These are phyloP conservation scores for Myopa testacea DNA, from an alignment of 2,888 invertebrate species.

Conservation along the genomic window DNA sequence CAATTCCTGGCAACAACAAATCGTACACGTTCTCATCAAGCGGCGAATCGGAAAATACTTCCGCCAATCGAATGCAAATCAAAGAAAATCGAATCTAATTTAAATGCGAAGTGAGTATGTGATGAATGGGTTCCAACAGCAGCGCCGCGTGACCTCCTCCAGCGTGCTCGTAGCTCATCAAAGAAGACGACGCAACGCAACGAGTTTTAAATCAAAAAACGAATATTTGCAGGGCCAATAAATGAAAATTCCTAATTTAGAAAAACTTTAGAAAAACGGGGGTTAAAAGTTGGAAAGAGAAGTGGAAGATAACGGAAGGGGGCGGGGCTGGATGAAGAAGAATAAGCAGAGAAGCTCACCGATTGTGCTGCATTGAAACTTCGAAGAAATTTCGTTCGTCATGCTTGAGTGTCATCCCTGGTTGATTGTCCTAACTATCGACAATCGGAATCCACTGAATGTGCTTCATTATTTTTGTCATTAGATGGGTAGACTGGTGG, in stretches of 20 bases:
- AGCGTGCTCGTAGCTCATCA: neutral
- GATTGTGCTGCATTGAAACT: too few relatives aligned
- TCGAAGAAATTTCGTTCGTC: too few relatives aligned
- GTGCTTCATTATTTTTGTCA: conserved; percentile 13
- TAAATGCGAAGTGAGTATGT: conserved; percentile 30
- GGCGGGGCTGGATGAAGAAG: neutral
- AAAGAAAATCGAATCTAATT: conserved; percentile 32
- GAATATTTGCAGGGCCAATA: conserved; percentile 36
- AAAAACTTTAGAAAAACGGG: neutral
- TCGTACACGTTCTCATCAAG: neutral
- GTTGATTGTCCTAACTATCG: too few relatives aligned
- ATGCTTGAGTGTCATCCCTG: too few relatives aligned
- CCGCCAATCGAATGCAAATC: conserved; percentile 20
- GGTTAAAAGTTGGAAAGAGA: neutral
- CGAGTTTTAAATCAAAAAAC: conserved; percentile 9
- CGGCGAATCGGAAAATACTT: conserved; percentile 17
- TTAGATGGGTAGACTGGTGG: neutral
- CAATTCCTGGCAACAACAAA: neutral
- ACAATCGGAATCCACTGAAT: too few relatives aligned
- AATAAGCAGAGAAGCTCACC: neutral
- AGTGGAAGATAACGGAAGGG: neutral
- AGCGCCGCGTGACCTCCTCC: neutral
- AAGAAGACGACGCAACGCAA: too few relatives aligned
- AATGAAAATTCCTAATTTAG: conserved; percentile 32
- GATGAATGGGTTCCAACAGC: neutral